Conservation (phyloP, 2,113 vertebrate genomes). For the Sarotherodon lohbergeri region DNA sequence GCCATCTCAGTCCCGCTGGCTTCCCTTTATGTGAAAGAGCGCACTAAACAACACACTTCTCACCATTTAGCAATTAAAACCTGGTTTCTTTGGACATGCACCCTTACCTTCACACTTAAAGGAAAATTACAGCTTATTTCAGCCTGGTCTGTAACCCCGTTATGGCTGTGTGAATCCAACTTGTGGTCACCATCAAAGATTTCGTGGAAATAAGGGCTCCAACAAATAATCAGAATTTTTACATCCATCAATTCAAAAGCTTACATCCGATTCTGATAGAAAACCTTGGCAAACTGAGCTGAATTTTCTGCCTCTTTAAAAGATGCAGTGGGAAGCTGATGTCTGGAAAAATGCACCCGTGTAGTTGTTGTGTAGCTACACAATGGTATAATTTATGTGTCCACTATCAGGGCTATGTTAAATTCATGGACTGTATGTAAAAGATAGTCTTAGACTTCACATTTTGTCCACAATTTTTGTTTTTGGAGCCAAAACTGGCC, state of each 20-base stretch:
- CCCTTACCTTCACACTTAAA: neutral
- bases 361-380: neutral
- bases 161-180: neutral
- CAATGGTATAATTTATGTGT: neutral
- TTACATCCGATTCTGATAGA: neutral
- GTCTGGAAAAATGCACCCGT: neutral
- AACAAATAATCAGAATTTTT: neutral
- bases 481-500: neutral
- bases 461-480: neutral
- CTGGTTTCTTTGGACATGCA: neutral
- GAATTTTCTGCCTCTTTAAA: neutral
- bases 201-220: neutral
- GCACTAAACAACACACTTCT: neutral
- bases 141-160: neutral
- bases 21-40: neutral
- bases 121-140: neutral
- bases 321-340: neutral
- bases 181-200: neutral
- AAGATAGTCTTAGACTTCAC: neutral
- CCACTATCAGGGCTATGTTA: neutral
- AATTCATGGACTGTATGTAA: neutral
- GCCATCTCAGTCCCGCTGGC: conserved; percentile 1
- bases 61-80: neutral
- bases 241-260: neutral
- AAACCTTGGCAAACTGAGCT: neutral